Conservation (phyloP, 2,888 invertebrate genomes). For the Apamea crenata region DNA sequence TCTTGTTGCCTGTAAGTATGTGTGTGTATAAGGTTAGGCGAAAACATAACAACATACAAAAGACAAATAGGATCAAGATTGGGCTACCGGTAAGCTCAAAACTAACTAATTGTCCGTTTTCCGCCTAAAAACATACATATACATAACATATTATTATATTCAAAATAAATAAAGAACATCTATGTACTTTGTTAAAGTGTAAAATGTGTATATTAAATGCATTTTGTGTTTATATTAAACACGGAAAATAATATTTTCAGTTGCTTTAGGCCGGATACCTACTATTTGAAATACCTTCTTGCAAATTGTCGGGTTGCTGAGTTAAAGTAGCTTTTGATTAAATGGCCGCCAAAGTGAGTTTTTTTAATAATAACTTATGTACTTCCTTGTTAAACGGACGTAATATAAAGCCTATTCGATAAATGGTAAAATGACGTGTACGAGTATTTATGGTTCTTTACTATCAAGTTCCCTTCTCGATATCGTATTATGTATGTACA, state of each 20-base stretch:
- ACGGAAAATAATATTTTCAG: neutral
- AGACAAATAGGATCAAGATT: neutral
- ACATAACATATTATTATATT: too few species aligned
- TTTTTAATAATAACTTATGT: conserved; percentile 15
- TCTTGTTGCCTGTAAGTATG: neutral
- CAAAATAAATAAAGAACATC: neutral
- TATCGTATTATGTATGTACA: conserved; percentile 10
- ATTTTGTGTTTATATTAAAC: neutral
- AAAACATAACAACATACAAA: neutral
- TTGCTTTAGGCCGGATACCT: neutral
- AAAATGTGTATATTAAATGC: neutral
- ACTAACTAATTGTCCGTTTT: neutral
- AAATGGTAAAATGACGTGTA: neutral
- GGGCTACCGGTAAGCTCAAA: neutral
- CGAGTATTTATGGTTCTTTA: conserved; percentile 10
- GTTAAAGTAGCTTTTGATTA: conserved; percentile 30
- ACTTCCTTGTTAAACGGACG: conserved; percentile 47
- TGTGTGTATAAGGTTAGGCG: neutral
- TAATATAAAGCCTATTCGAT: conserved; percentile 17
- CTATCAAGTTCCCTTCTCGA: conserved; percentile 18
- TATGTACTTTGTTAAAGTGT: neutral
- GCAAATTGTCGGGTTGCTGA: conserved; percentile 7
- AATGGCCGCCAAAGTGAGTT: conserved; percentile 26
- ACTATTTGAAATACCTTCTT: conserved; percentile 21
- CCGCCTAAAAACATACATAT: neutral